Conservation (phyloP, 2,888 invertebrate genomes). For the Anarsia innoxiella region DNA sequence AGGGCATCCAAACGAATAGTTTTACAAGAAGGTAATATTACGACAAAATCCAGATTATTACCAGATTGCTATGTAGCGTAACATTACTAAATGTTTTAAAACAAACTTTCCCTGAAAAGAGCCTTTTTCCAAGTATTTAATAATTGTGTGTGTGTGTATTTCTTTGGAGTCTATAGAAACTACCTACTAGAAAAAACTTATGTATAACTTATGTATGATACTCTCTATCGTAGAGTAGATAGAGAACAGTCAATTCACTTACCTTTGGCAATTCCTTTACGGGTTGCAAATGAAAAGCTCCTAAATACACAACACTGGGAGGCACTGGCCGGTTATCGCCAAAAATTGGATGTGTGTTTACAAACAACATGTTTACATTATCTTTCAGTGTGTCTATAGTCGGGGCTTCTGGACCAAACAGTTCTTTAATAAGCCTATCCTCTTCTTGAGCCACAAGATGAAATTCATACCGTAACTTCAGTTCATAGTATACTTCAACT, state of each 20-base stretch:
- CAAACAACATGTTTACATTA: slow-evolving; percentile 39
- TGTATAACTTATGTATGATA: too few relatives aligned
- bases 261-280: slow-evolving; percentile 43
- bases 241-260: neutral
- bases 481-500: slow-evolving; percentile 21
- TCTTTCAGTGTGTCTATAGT: slow-evolving; percentile 24
- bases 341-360: slow-evolving; percentile 49
- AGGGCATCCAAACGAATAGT: too few relatives aligned
- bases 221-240: too few relatives aligned
- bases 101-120: too few relatives aligned
- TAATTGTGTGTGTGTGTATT: too few relatives aligned
- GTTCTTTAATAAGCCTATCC: slow-evolving; percentile 21
- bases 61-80: too few relatives aligned
- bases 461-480: slow-evolving; percentile 14
- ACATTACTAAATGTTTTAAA: too few relatives aligned
- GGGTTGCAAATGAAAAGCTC: slow-evolving; percentile 45
- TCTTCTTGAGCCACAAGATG: slow-evolving; percentile 15
- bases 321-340: slow-evolving; percentile 42
- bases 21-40: too few relatives aligned
- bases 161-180: too few relatives aligned
- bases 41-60: too few relatives aligned
- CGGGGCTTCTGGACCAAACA: slow-evolving; percentile 26
- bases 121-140: too few relatives aligned
- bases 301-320: slow-evolving; percentile 45
- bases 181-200: too few relatives aligned